phyloP scores from a whole-genome alignment of 2,113 vertebrate genomes.

The Dipodomys ordii region DNA sequence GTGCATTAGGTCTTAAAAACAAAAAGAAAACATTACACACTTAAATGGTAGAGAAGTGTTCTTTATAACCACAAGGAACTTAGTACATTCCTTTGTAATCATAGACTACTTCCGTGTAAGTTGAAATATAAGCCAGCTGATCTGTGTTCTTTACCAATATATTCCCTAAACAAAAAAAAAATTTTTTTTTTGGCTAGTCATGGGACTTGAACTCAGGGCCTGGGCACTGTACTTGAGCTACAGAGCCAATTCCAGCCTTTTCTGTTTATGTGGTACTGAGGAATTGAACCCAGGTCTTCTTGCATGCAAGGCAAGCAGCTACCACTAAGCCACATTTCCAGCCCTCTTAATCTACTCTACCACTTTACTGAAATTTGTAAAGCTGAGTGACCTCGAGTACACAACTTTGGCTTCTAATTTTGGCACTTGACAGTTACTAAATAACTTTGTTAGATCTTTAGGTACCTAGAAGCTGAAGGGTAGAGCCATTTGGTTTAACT shows the following conservation, averaged over 20 bases:
- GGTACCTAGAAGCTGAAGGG: background rate
- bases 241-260: too few species aligned
- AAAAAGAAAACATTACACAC: background rate
- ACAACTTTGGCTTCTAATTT: background rate
- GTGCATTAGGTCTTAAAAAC: conserved; percentile 40
- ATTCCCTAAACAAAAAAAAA: background rate
- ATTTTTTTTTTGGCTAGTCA: background rate
- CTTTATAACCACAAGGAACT: background rate
- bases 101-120: conserved; percentile 16
- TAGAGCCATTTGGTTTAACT: background rate
- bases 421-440: conserved; percentile 3
- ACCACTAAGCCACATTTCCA: too few species aligned
- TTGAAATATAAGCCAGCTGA: conserved; percentile 35
- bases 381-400: background rate
- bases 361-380: background rate
- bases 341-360: background rate
- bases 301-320: too few species aligned
- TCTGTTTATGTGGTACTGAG: too few species aligned
- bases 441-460: conserved; percentile 37
- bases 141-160: conserved; percentile 37
- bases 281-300: too few species aligned
- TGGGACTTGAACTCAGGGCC: too few species aligned
- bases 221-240: too few species aligned
- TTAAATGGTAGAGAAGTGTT: conserved; percentile 54
- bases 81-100: background rate